These are phyloP conservation scores for Rhynchopsitta pachyrhyncha DNA, from an alignment of 2,113 vertebrate species.

Conservation along the genomic window DNA sequence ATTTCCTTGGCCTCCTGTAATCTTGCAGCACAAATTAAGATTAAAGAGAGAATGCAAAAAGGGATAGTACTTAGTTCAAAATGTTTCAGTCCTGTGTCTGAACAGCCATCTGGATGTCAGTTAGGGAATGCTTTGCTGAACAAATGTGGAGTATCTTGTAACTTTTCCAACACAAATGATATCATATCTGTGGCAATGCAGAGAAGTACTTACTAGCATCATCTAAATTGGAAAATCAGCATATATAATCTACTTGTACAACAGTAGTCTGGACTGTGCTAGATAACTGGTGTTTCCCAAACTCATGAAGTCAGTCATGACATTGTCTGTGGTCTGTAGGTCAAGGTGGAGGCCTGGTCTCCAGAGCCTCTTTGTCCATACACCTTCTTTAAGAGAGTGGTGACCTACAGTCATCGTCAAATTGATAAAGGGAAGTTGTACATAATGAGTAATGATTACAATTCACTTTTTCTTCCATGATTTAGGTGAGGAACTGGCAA, in stretches of 20 bases:
- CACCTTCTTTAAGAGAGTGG: neutral
- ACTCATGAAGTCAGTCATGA: neutral
- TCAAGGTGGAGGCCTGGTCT: neutral
- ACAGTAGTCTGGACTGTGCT: neutral
- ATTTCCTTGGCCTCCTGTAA: neutral
- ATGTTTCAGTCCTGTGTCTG: neutral
- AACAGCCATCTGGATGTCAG: neutral
- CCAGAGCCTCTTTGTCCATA: neutral
- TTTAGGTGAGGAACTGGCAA: constrained; percentile 93
- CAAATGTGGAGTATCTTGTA: neutral
- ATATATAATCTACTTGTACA: neutral
- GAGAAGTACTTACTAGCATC: neutral
- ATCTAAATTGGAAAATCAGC: neutral
- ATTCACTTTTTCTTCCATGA: neutral
- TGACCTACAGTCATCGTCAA: neutral
- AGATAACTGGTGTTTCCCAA: neutral
- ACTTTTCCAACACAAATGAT: neutral
- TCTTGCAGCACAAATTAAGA: neutral
- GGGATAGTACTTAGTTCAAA: neutral
- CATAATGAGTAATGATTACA: neutral
- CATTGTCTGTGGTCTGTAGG: neutral
- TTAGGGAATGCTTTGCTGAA: neutral
- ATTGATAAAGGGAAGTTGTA: neutral
- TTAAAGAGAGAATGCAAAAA: neutral
- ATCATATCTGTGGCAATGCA: neutral